A percentile compares a stretch with the other conserved stretches of the same genome.
These are phyloP conservation scores for Umimayanthus chanpuru DNA, from an alignment of 92 coral and sea anemone genomes.

Conservation along the genomic window DNA sequence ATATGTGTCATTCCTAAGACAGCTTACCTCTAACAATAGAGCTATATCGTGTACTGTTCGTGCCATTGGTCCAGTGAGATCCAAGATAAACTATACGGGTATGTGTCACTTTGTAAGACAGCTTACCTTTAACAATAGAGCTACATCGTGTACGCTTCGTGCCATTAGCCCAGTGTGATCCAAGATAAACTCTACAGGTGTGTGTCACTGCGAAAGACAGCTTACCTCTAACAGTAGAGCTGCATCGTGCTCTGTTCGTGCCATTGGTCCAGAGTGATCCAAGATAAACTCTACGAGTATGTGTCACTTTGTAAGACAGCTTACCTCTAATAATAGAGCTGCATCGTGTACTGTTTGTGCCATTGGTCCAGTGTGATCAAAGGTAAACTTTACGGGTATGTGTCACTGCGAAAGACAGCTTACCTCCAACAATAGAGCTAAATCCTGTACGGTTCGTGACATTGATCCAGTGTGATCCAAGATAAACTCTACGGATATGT, in stretches of 20 bases:
- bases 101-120: too few species aligned
- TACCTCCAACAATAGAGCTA: slow-evolving; percentile 77
- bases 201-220: not conserved
- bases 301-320: too few species aligned
- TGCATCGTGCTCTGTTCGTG: slow-evolving; percentile 60
- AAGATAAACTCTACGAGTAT: too few species aligned
- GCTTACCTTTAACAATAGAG: too few species aligned
- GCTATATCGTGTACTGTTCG: slow-evolving; percentile 35
- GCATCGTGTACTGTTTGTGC: not conserved
- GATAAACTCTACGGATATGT: not conserved
- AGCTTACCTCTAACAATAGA: slow-evolving; percentile 44
- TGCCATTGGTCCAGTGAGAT: slow-evolving; percentile 49
- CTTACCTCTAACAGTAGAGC: slow-evolving; percentile 73
- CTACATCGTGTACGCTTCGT: not conserved
- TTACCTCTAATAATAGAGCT: too few species aligned
- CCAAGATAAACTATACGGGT: slow-evolving; percentile 62
- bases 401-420: not conserved
- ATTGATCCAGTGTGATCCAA: slow-evolving; percentile 51
- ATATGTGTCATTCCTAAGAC: too few species aligned
- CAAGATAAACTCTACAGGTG: slow-evolving; percentile 20
- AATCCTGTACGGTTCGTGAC: slow-evolving; percentile 74
- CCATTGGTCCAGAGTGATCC: slow-evolving; percentile 5
- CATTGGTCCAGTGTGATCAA: slow-evolving; percentile 21
- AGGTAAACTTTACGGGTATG: slow-evolving; percentile 18
- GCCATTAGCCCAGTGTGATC: slow-evolving; percentile 47